A percentile compares a stretch with the other conserved stretches of the same genome.
Evolutionary conservation across 1,140 invertebrate species (phyloP).

Genomic region (Marisa cornuarietis): DNA sequence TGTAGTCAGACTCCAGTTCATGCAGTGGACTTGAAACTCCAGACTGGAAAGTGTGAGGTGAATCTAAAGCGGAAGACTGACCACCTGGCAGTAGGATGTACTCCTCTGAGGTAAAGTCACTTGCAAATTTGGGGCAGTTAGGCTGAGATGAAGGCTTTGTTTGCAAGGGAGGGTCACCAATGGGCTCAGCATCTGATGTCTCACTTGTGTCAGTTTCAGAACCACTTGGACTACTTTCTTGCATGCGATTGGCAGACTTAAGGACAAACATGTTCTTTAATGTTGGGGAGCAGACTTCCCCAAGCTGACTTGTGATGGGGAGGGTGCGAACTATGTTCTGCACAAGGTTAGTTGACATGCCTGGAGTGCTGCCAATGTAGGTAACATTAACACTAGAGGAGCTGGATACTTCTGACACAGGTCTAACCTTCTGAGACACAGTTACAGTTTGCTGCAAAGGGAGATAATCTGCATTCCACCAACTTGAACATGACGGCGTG

Average conservation of each 20-base stretch:
- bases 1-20: conserved; percentile 10
- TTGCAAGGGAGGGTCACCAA: not conserved
- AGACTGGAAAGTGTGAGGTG: no score
- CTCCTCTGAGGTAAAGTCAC: conserved; percentile 10
- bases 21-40: no score
- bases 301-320: conserved; percentile 12
- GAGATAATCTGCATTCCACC: no score
- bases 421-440: no score
- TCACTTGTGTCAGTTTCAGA: not conserved
- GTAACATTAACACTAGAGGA: conserved; percentile 8
- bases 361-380: not conserved
- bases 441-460: no score
- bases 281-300: not conserved
- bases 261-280: not conserved
- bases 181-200: not conserved
- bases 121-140: not conserved
- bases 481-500: no score
- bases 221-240: not conserved
- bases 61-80: not conserved
- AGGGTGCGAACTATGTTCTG: conserved; percentile 17
- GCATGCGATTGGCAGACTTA: not conserved
- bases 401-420: not conserved
- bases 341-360: conserved; percentile 4
- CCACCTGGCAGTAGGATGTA: not conserved
- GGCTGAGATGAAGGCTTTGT: not conserved